Evolutionary conservation across 2,113 vertebrate species (phyloP).

Genomic region (Hippocampus mohnikei): DNA sequence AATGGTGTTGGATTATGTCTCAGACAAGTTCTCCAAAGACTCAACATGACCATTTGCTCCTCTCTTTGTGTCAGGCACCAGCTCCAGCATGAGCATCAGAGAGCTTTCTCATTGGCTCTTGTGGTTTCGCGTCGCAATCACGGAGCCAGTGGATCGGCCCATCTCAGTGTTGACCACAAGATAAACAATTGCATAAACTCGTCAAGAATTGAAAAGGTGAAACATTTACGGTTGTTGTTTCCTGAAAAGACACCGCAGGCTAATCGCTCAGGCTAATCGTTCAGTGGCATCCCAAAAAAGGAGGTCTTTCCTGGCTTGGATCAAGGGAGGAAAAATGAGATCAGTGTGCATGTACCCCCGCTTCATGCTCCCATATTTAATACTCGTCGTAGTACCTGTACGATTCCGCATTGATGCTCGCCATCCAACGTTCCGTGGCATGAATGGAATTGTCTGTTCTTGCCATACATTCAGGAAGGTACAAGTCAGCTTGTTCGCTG

Average conservation of each 20-base stretch:
- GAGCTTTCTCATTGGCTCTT: too few species aligned
- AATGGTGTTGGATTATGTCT: too few species aligned
- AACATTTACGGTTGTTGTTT: too few species aligned
- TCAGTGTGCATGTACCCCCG: neutral
- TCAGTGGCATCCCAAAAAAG: neutral
- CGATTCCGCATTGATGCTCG: neutral
- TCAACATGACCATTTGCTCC: too few species aligned
- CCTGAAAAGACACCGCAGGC: neutral
- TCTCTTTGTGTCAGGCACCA: too few species aligned
- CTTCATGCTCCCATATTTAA: neutral
- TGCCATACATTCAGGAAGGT: conserved; percentile 45
- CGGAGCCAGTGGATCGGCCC: too few species aligned
- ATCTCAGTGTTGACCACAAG: neutral
- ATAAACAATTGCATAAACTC: neutral
- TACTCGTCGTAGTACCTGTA: conserved; percentile 15
- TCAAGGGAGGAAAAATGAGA: neutral
- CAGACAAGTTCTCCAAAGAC: too few species aligned
- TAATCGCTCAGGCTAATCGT: neutral
- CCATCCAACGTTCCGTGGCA: conserved; percentile 3
- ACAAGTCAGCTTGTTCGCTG: conserved; percentile 6
- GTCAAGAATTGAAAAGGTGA: neutral
- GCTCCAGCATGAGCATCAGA: too few species aligned
- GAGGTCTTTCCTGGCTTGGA: neutral
- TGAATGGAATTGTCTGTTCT: neutral
- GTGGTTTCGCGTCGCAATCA: too few species aligned